Evolutionary conservation across 1,140 invertebrate species (phyloP).

Genomic region (Chymomyza costata): DNA sequence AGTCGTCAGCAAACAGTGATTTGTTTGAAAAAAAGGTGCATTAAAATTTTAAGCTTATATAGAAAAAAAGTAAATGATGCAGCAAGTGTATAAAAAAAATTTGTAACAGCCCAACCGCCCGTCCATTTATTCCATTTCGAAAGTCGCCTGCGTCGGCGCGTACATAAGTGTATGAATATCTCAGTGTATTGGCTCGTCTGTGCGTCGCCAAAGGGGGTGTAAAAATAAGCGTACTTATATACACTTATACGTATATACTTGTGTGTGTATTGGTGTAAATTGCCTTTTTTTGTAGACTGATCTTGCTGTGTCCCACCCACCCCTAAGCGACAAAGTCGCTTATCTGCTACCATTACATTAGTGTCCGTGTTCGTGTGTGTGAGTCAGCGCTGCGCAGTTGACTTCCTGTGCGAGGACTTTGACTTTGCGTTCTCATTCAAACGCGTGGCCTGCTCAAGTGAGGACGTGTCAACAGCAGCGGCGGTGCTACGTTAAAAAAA

Average conservation of each 20-base stretch:
- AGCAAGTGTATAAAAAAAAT: slow-evolving; percentile 22
- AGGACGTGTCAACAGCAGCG: slow-evolving; percentile 52
- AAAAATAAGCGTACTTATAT: too few relatives aligned
- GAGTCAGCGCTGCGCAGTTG: slow-evolving; percentile 55
- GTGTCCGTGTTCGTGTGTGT: slow-evolving; percentile 29
- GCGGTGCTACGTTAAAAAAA: slow-evolving; percentile 1
- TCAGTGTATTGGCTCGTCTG: neutral
- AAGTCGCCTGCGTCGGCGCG: slow-evolving; percentile 13
- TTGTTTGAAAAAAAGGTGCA: slow-evolving; percentile 36
- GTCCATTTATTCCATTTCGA: slow-evolving; percentile 24
- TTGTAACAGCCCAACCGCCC: slow-evolving; percentile 15
- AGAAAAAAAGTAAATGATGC: slow-evolving; percentile 11
- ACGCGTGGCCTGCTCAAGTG: slow-evolving; percentile 41
- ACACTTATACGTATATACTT: neutral
- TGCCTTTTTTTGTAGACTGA: slow-evolving; percentile 49
- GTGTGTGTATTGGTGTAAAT: slow-evolving; percentile 44
- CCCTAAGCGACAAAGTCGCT: slow-evolving; percentile 48
- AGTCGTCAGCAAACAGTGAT: slow-evolving; percentile 6
- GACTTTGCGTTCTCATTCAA: slow-evolving; percentile 48
- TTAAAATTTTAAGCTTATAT: neutral
- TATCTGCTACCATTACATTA: slow-evolving; percentile 60
- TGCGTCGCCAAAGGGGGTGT: too few relatives aligned
- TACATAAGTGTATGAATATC: slow-evolving; percentile 1
- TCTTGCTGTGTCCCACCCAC: slow-evolving; percentile 51
- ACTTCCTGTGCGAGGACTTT: slow-evolving; percentile 69